phyloP scores from a whole-genome alignment of 2,113 vertebrate species.

The Epinephelus fuscoguttatus region DNA sequence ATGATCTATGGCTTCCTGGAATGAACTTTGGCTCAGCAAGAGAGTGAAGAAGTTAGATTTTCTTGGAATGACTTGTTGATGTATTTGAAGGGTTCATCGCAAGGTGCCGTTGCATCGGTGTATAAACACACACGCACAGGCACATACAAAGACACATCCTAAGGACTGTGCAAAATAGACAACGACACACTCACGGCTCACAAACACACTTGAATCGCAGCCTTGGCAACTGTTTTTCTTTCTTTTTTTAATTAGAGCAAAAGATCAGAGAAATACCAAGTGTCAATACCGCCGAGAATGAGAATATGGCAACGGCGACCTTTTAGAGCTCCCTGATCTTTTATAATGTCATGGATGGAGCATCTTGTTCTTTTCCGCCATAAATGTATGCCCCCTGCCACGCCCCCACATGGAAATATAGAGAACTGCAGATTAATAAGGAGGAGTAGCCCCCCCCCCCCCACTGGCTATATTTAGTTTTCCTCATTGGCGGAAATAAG shows the following conservation, averaged over 20 bases:
- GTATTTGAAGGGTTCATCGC: slow-evolving; percentile 20
- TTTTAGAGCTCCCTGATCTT: slow-evolving; percentile 84
- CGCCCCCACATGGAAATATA: slow-evolving; percentile 71
- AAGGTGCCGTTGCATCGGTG: slow-evolving; percentile 22
- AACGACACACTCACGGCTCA: slow-evolving; percentile 39
- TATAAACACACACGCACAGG: slow-evolving; percentile 20
- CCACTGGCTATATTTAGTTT: slow-evolving; percentile 51
- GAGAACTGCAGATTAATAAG: slow-evolving; percentile 67
- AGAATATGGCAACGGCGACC: slow-evolving; percentile 83
- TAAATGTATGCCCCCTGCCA: slow-evolving; percentile 62
- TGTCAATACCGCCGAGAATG: slow-evolving; percentile 82
- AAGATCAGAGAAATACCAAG: slow-evolving; percentile 88
- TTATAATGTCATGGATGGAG: slow-evolving; percentile 84
- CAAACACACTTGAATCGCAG: slow-evolving; percentile 63
- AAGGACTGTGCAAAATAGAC: slow-evolving; percentile 13
- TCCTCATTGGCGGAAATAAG: slow-evolving; percentile 18
- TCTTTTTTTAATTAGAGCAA: slow-evolving; percentile 85
- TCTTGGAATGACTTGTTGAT: slow-evolving; percentile 26
- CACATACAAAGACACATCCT: slow-evolving; percentile 2
- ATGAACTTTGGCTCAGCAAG: slow-evolving; percentile 13
- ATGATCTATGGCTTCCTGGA: slow-evolving; percentile 29
- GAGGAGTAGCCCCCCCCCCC: neutral
- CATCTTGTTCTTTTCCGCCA: slow-evolving; percentile 73
- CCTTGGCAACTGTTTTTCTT: slow-evolving; percentile 81
- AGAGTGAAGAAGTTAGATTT: neutral